phyloP scores from a whole-genome alignment of 2,113 vertebrate genomes.

The Hemibagrus wyckioides region DNA sequence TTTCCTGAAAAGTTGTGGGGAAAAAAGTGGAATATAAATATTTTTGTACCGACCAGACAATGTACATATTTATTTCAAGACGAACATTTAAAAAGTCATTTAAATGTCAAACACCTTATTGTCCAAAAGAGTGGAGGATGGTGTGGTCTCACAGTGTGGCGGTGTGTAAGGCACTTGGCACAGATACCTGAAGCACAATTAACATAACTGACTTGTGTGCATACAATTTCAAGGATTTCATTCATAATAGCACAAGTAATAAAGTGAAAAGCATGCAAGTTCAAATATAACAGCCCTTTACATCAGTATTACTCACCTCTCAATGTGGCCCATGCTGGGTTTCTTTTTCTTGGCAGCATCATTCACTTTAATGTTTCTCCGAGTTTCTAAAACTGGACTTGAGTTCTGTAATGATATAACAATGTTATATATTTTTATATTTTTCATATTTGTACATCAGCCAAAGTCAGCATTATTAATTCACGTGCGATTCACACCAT shows the following conservation, averaged over 20 bases:
- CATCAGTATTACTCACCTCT: slow-evolving; percentile 74
- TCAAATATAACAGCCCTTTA: not conserved
- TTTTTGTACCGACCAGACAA: not conserved
- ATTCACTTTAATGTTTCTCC: slow-evolving; percentile 26
- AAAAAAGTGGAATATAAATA: not conserved
- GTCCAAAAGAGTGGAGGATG: slow-evolving; percentile 36
- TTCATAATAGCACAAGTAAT: not conserved
- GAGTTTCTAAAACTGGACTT: slow-evolving; percentile 32
- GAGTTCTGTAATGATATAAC: slow-evolving; percentile 62
- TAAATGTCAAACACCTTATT: slow-evolving; percentile 61
- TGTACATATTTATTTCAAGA: not conserved
- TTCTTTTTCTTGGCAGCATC: slow-evolving; percentile 69
- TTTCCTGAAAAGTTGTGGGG: slow-evolving; percentile 60
- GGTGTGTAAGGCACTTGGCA: slow-evolving; percentile 52
- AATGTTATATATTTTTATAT: not conserved
- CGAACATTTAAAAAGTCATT: not conserved
- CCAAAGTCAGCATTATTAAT: too few relatives aligned
- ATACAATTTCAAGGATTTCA: not conserved
- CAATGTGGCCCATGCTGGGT: slow-evolving; percentile 74
- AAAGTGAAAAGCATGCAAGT: not conserved
- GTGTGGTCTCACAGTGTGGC: slow-evolving; percentile 43
- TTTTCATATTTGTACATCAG: not conserved
- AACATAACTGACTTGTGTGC: not conserved
- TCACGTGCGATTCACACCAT: not conserved
- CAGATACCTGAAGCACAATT: slow-evolving; percentile 64